These are phyloP conservation scores for Cydia strobilella DNA, from an alignment of 1,140 invertebrate species.

Conservation along the genomic window DNA sequence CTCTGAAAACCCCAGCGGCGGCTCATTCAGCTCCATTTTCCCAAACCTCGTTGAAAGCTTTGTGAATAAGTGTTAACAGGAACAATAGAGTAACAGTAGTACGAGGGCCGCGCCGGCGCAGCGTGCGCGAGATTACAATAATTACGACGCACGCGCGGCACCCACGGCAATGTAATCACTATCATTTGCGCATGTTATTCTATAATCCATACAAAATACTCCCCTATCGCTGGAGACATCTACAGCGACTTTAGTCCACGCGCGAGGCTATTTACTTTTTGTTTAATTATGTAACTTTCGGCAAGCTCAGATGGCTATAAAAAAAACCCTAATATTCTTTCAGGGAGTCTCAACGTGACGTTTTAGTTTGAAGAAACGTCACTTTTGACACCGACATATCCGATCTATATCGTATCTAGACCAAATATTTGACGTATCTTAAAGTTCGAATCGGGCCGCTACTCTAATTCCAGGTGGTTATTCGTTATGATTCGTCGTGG, in stretches of 20 bases:
- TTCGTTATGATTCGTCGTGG: too few species aligned
- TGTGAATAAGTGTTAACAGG: constrained; percentile 38
- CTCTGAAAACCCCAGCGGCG: constrained; percentile 19
- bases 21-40: constrained; percentile 25
- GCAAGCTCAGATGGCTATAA: too few species aligned
- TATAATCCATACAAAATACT: constrained; percentile 67
- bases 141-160: constrained; percentile 65
- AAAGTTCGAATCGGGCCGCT: too few species aligned
- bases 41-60: constrained; percentile 30
- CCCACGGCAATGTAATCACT: constrained; percentile 65
- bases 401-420: too few species aligned
- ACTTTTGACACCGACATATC: too few species aligned
- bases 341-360: too few species aligned
- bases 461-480: too few species aligned
- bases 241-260: not conserved
- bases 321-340: too few species aligned
- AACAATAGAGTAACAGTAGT: constrained; percentile 55
- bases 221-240: constrained; percentile 63
- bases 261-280: not conserved
- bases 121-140: constrained; percentile 67
- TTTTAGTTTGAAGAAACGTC: too few species aligned
- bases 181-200: constrained; percentile 75
- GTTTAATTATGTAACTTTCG: not conserved
- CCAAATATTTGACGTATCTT: too few species aligned
- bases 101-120: constrained; percentile 57